Evolutionary conservation across 2,113 vertebrate species (phyloP), one percentile per base, ranked within the genome.

Genomic region (Typhlomys cinereus): DNA sequence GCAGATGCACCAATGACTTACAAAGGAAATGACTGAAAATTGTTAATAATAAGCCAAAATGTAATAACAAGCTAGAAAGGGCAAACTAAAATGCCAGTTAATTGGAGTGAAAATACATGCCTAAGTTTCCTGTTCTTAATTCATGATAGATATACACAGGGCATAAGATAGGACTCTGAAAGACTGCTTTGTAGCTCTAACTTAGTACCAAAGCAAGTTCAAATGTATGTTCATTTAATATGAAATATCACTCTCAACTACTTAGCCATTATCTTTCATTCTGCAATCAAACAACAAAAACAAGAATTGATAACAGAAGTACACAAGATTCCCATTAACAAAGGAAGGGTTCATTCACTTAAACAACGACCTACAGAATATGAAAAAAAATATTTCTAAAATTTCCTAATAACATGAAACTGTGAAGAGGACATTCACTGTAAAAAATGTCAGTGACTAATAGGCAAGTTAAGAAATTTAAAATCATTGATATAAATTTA

Each of bases 341-440:
- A 71, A 70, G 20, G 36, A 83, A 18, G 34, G 80, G 20, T 46
- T 85, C 44, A 39, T 76, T 91, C 20, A 92, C 2, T 87, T 48
- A 85, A 93, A 85, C 46, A 79, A 14, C 31, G 66, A 20, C 79
- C 87, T 3, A 87, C 0, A 61, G 46, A 70, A 59, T 66, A 73
- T 89, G 9, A 93, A 87, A 69, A 86, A 95, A 94, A 93, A 59
- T 74, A 61, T 83, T 75, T 91, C 1, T 21, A 84, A 80, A 79
- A 57, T 59, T 74, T 93, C 44, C 17, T 48, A 46, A 79, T 34
- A 12, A 25, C n/a, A 84, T 88, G 27, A 83, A 80, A 84, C 23
- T 75, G 5, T 13, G 10, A 89, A 66, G 17, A 79, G 5, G 54
- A 34, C 18, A 83, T 78, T 78, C 18, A 48, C 8, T 89, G 46